A percentile compares a stretch with the other conserved stretches of the same genome.
Conservation (phyloP, 2,797 vertebrate genomes). For the Phyllotis vaccarum region DNA sequence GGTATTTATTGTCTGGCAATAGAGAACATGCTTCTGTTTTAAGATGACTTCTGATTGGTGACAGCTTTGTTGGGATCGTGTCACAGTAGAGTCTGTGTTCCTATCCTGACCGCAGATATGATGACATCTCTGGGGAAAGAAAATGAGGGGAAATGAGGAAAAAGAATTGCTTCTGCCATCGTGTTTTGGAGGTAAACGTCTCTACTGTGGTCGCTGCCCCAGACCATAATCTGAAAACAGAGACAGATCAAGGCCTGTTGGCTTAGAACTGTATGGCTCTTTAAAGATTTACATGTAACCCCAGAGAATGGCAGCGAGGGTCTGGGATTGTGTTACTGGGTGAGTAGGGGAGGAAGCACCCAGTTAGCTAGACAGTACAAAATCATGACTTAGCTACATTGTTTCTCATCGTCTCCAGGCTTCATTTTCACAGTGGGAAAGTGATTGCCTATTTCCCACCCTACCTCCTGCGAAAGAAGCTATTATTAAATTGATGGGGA, state of each 20-base stretch:
- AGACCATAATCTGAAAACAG: not conserved
- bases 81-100: not conserved
- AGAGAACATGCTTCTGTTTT: not conserved
- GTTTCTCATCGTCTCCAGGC: not conserved
- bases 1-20: not conserved
- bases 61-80: not conserved
- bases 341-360: no score
- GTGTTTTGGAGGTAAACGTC: conserved; percentile 7
- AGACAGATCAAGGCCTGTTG: not conserved
- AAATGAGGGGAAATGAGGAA: conserved; percentile 19
- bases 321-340: not conserved
- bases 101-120: conserved; percentile 15
- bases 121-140: not conserved
- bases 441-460: not conserved
- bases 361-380: not conserved
- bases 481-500: not conserved
- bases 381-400: rapidly evolving
- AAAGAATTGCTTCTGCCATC: not conserved
- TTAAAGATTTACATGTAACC: not conserved
- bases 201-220: not conserved
- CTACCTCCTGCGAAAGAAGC: not conserved
- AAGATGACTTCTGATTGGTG: not conserved
- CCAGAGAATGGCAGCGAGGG: not conserved
- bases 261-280: not conserved
- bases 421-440: not conserved